phyloP scores from a whole-genome alignment of 1,140 invertebrate genomes.

The Calycopis cecrops region DNA sequence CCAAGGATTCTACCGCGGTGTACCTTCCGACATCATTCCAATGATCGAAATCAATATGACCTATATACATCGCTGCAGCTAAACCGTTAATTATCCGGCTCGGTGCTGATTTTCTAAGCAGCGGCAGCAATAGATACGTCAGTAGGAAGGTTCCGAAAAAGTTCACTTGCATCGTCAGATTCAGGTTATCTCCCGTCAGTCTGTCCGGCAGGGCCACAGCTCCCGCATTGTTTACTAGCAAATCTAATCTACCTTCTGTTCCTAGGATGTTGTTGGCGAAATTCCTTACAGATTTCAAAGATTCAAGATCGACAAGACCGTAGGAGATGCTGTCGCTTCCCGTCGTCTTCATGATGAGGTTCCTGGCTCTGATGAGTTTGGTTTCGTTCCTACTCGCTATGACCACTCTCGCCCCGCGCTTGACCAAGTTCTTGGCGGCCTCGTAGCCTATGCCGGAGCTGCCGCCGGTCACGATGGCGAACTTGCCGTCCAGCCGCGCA shows the following conservation, averaged over 20 bases:
- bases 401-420: constrained; percentile 82
- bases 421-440: constrained; percentile 81
- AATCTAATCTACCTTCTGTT: constrained; percentile 75
- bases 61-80: constrained; percentile 77
- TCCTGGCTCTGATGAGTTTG: constrained; percentile 63
- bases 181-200: constrained; percentile 79
- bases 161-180: constrained; percentile 80
- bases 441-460: constrained; percentile 91
- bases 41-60: constrained; percentile 79
- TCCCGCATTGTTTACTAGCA: constrained; percentile 86
- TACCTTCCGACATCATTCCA: constrained; percentile 68
- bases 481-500: constrained; percentile 76
- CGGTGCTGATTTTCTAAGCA: constrained; percentile 75
- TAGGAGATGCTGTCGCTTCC: constrained; percentile 46
- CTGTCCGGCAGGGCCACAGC: constrained; percentile 70
- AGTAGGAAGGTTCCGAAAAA: constrained; percentile 84
- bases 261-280: constrained; percentile 48
- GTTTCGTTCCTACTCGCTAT: constrained; percentile 81
- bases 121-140: constrained; percentile 80
- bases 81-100: constrained; percentile 83
- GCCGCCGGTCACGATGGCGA: constrained; percentile 87
- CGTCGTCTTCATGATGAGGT: constrained; percentile 45
- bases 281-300: constrained; percentile 54
- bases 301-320: constrained; percentile 49
- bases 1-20: constrained; percentile 74